Percentiles rank a stretch among this genome's conserved stretches.
phyloP scores from a whole-genome alignment of 2,888 invertebrate genomes.

The Cryptocheilus praepositus region DNA sequence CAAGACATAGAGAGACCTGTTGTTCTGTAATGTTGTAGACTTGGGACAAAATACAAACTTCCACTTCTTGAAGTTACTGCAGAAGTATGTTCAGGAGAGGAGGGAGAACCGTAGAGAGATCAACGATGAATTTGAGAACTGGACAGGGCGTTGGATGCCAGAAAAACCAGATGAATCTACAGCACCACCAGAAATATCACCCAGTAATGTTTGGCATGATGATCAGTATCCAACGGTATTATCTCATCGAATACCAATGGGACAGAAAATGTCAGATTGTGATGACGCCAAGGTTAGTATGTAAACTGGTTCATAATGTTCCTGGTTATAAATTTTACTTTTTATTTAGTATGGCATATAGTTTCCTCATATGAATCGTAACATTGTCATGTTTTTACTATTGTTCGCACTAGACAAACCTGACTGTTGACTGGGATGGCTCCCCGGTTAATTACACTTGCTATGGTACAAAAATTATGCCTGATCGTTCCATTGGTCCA shows the following conservation, averaged over 20 bases:
- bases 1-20: too few species aligned
- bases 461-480: constrained; percentile 75
- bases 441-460: constrained; percentile 80
- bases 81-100: constrained; percentile 19
- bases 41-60: not conserved
- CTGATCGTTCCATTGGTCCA: constrained; percentile 75
- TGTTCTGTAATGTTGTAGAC: constrained; percentile 2
- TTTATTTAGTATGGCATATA: too few species aligned
- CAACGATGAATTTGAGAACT: constrained; percentile 58
- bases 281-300: constrained; percentile 81
- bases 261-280: constrained; percentile 76
- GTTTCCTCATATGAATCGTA: too few species aligned
- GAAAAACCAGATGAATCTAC: constrained; percentile 59
- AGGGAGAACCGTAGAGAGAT: constrained; percentile 43
- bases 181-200: constrained; percentile 57
- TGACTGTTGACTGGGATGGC: constrained; percentile 80
- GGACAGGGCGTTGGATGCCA: constrained; percentile 74
- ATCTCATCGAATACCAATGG: constrained; percentile 77
- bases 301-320: constrained; percentile 12
- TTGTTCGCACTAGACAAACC: constrained; percentile 76
- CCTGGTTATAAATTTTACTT: too few species aligned
- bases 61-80: constrained; percentile 5
- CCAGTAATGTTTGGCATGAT: constrained; percentile 12
- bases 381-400: too few species aligned
- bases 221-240: not conserved